Percentiles rank a stretch among this genome's conserved stretches.
These are phyloP conservation scores for Sitophilus oryzae DNA, from an alignment of 1,140 invertebrate species.

Conservation along the genomic window DNA sequence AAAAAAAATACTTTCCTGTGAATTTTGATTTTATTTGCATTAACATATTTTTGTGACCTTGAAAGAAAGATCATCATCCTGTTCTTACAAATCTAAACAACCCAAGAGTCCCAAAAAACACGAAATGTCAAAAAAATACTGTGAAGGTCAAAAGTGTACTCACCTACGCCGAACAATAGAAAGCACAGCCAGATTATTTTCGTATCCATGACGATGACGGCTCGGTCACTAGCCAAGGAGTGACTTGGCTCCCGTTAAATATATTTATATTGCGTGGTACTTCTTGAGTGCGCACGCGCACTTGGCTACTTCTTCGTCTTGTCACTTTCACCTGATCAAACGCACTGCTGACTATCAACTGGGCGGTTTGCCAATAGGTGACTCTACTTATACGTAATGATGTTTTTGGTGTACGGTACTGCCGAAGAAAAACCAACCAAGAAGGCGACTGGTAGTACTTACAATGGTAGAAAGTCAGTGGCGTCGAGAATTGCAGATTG, in stretches of 20 bases:
- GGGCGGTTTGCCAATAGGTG: conserved; percentile 35
- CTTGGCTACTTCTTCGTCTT: conserved; percentile 23
- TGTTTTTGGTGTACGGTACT: conserved; percentile 15
- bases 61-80: conserved; percentile 2
- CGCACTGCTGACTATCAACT: conserved; percentile 29
- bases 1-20: no score
- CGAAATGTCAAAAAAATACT: no score
- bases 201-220: conserved; percentile 39
- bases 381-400: conserved; percentile 40
- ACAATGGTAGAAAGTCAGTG: not conserved
- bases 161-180: conserved; percentile 38
- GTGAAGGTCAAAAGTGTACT: conserved; percentile 25
- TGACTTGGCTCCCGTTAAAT: conserved; percentile 36
- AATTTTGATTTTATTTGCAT: no score
- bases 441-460: no score
- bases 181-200: conserved; percentile 43
- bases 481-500: no score
- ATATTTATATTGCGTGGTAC: conserved; percentile 41
- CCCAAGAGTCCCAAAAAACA: no score
- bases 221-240: conserved; percentile 45
- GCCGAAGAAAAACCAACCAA: not conserved
- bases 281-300: conserved; percentile 39
- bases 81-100: no score
- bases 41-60: no score
- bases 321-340: conserved; percentile 37